Evolutionary conservation across 2,888 invertebrate genomes (phyloP).

Genomic region (Horisme vitalbata): DNA sequence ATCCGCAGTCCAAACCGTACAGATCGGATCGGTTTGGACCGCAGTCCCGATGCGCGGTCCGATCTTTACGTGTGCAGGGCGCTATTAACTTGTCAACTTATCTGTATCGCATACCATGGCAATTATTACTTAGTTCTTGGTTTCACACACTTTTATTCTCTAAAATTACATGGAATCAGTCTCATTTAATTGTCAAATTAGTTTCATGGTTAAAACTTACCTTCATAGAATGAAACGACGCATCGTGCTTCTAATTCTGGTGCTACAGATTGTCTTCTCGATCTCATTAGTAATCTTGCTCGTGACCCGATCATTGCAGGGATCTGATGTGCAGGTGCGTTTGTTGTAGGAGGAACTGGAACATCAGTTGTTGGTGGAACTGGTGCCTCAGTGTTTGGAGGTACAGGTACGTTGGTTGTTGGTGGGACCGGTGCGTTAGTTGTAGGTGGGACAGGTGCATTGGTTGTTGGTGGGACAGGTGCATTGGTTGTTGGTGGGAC

Average conservation of each 20-base stretch:
- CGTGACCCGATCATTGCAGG: neutral
- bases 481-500: neutral
- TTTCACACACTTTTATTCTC: too few species aligned
- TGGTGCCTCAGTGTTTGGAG: neutral
- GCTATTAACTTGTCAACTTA: too few species aligned
- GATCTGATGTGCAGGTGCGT: neutral
- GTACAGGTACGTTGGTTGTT: neutral
- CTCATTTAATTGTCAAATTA: too few species aligned
- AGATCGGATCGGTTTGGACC: too few species aligned
- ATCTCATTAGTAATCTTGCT: constrained; percentile 15
- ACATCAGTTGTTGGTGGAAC: neutral
- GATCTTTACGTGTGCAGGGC: too few species aligned
- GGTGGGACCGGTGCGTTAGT: neutral
- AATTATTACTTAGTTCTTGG: too few species aligned
- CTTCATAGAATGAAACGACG: constrained; percentile 46
- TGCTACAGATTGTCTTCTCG: constrained; percentile 25
- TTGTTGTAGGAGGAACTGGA: neutral
- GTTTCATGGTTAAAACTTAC: too few species aligned
- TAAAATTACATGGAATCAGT: too few species aligned
- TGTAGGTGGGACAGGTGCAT: neutral
- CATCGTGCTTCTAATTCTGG: constrained; percentile 44
- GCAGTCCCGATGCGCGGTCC: too few species aligned
- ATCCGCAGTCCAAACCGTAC: too few species aligned
- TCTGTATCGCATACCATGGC: too few species aligned
- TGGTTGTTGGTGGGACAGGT: neutral